Conservation (phyloP, 2,797 vertebrate species). For the Luscinia luscinia region DNA sequence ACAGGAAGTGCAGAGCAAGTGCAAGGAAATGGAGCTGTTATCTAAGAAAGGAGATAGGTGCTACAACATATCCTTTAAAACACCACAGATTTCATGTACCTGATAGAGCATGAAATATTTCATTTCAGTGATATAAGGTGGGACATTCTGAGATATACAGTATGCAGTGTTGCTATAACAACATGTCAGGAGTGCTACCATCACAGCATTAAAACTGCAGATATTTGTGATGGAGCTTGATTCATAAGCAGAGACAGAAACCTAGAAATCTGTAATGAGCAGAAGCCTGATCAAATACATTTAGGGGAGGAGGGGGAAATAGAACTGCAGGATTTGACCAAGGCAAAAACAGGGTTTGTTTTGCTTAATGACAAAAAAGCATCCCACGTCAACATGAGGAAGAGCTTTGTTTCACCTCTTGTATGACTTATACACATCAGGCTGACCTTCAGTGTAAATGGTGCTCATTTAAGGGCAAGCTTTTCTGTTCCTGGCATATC, state of each 20-base stretch:
- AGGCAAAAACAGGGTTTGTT: background rate
- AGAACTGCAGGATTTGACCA: background rate
- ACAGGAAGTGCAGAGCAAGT: background rate
- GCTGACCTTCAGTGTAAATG: background rate
- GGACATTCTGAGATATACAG: background rate
- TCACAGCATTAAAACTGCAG: background rate
- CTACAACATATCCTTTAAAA: background rate
- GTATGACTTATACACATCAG: background rate
- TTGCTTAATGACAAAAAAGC: background rate
- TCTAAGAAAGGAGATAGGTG: background rate
- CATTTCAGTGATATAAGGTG: background rate
- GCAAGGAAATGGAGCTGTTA: background rate
- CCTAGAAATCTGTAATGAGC: background rate
- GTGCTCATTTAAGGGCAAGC: background rate
- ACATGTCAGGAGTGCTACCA: background rate
- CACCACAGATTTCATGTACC: background rate
- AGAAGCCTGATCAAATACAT: background rate
- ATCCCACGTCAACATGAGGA: accelerated
- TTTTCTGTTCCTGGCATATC: background rate
- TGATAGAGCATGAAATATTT: background rate
- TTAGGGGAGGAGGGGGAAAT: background rate
- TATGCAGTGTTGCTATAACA: slow-evolving; percentile 23
- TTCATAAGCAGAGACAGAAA: background rate
- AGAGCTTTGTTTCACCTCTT: background rate
- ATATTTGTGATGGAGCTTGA: background rate